Evolutionary conservation across 2,888 invertebrate genomes (phyloP).

Genomic region (Malacosoma neustria): DNA sequence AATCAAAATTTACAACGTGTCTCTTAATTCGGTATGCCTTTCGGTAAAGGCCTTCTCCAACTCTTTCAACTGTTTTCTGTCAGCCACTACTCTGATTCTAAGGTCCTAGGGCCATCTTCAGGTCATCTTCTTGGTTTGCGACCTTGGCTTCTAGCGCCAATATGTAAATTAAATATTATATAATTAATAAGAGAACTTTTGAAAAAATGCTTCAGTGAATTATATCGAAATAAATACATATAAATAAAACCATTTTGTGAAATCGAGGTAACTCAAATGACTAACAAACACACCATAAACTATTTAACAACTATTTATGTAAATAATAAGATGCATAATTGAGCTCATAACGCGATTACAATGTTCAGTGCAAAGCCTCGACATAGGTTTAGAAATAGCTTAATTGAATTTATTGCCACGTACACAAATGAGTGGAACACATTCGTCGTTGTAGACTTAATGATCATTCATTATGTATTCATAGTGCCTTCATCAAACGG

Average conservation of each 20-base stretch:
- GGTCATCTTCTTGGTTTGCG: no score
- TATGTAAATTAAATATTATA: no score
- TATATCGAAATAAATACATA: no score
- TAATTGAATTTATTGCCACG: slow-evolving; percentile 71
- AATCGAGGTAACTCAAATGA: slow-evolving; percentile 15
- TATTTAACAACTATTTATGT: slow-evolving; percentile 45
- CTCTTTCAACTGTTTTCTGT: no score
- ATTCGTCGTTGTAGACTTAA: slow-evolving; percentile 32
- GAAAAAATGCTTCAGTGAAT: no score
- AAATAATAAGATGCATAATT: slow-evolving; percentile 47
- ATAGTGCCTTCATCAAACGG: slow-evolving; percentile 50
- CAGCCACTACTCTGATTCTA: no score
- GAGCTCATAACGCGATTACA: slow-evolving; percentile 45
- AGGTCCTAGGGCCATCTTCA: no score
- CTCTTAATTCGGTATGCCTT: no score
- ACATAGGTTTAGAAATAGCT: slow-evolving; percentile 34
- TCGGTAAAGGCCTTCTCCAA: no score
- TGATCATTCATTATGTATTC: slow-evolving; percentile 60
- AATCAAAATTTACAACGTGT: no score
- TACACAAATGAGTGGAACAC: slow-evolving; percentile 59
- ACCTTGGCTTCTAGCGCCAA: no score
- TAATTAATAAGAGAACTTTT: no score
- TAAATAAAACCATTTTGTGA: background rate
- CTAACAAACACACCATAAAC: slow-evolving; percentile 38
- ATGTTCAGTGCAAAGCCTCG: slow-evolving; percentile 28